Evolutionary conservation across 2,888 invertebrate genomes (phyloP), one percentile per base, ranked within the genome.

Genomic region (Drosophila prostipennis): DNA sequence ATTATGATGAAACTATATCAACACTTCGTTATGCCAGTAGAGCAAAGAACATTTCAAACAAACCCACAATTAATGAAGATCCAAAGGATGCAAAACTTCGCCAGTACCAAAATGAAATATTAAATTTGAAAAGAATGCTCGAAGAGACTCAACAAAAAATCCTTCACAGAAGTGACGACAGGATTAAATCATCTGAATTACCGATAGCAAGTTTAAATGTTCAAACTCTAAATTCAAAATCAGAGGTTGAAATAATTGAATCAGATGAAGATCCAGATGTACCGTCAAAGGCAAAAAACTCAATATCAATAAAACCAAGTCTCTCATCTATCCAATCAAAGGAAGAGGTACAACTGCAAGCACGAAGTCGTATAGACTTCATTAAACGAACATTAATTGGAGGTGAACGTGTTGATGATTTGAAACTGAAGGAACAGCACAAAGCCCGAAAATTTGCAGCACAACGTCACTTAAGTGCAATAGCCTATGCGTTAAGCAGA

Each of bases 11-110:
- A 91, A 96, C 96, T 0, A 91, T 97, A 14, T 96, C 95, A 14
- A 97, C 97, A 0, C 91, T 97, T 16, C 92, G 96, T 48, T 97
- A 97, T 91, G 97, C 97, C 0, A 96, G 96, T 80, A 92, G 96
- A 63, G 97, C 97, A 6, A 96, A 97, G 91, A 96, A 96, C 89
- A 97, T 97, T 73, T 95, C 96, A 87, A 97, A 97, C 90, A 95
- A 95, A 82, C 97, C 97, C 0, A 94, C 94, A 88, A 95, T 97
- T 23, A 97, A 97, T 91, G 96, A 98, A 91, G 97, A 98, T 90
- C 97, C 97, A 0, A 97, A 98, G 91, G 98, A 98, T 89, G 96
- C 98, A 0, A 93, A 97, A 87, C 91, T 98, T 10, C 92, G 96
- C 10, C 95, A 97, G 88, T 98, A 97, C 89, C 97, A 97, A 90